A percentile compares a stretch with the other conserved stretches of the same genome.
These are phyloP conservation scores for Chloroclysta siterata DNA, from an alignment of 2,888 invertebrate genomes.

Conservation along the genomic window DNA sequence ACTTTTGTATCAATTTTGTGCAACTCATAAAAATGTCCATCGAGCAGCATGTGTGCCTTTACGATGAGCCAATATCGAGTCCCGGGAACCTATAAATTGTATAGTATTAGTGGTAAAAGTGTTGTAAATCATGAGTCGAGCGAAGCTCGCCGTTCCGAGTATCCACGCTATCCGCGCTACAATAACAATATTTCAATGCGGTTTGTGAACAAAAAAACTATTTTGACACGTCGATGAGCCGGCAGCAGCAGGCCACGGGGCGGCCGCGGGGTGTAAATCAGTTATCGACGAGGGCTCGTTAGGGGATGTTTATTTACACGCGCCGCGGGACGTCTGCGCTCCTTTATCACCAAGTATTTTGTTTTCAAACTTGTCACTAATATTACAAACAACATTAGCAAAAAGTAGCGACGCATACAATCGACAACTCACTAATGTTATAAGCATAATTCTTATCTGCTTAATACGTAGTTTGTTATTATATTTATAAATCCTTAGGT, in stretches of 20 bases:
- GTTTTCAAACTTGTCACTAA: constrained; percentile 21
- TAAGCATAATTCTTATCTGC: no score
- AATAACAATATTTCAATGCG: constrained; percentile 21
- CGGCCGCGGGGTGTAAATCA: constrained; percentile 40
- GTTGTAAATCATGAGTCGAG: constrained; percentile 51
- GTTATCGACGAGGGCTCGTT: constrained; percentile 30
- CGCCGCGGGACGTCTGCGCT: constrained; percentile 32
- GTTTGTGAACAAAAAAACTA: constrained; percentile 11
- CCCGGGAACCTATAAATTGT: constrained; percentile 68
- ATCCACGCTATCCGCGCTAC: constrained; percentile 38
- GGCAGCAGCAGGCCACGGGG: constrained; percentile 3
- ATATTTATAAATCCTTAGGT: no score
- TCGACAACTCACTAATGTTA: background rate
- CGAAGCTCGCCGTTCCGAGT: constrained; percentile 49
- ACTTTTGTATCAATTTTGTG: background rate
- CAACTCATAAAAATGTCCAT: constrained; percentile 16
- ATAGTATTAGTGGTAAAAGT: constrained; percentile 59
- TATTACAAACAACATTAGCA: constrained; percentile 17
- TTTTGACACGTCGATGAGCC: constrained; percentile 38
- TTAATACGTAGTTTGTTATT: no score
- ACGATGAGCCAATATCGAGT: constrained; percentile 30
- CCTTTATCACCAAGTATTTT: constrained; percentile 7
- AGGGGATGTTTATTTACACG: constrained; percentile 26
- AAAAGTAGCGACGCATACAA: background rate
- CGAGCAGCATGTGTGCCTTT: constrained; percentile 5